Base-by-base conservation (phyloP, 2,888 invertebrate genomes). In the Taphrorychus bicolor region DNA sequence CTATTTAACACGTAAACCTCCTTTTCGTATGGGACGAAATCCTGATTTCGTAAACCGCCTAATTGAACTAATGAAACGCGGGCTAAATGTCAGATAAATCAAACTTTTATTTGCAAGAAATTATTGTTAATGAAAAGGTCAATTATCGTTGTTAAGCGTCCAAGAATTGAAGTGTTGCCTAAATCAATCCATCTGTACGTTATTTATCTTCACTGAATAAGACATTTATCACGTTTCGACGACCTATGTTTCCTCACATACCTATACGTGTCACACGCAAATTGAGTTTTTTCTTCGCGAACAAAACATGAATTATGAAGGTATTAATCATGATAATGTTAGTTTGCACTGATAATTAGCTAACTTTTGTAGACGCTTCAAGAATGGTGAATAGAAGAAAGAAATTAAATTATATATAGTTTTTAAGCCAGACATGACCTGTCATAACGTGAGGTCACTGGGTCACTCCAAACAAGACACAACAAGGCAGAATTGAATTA, bases 71-170 rank as follows among this genome's bases (percentile, higher is more conserved):
- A 51, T 21, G 21, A 51, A 22, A 51, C 51, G 21, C 21, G 51
- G 45, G 7, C 51, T 59, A 65, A 65, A 65, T 65, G 65, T 65
- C 59, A 65, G 65, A 17, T 40, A 53, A 65, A 54, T 65, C 65
- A 65, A 32, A 53, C 22, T 48, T 21, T 65, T 65, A 41, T 65
- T 65, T 54, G 48, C 42, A 54, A 14, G 54, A 59, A 65, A 54
- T 65, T 59, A 65, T 59, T 65, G 54, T 48, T 65, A 59, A 59
- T 54, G 51, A 32, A 65, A 65, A 65, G 65, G 65, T 65, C 65
- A 65, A 59, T 65, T 59, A 65, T 52, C 40, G 19, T 59, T 59
- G 59, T 65, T 23, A 51, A 24, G 23, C n/a, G 54, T 52, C 19
- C 22, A 32, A 45, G 54, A 21, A 5, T 42, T 24, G 52, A 22